phyloP scores from a whole-genome alignment of 2,113 vertebrate genomes.

The Poeciliopsis prolifica region DNA sequence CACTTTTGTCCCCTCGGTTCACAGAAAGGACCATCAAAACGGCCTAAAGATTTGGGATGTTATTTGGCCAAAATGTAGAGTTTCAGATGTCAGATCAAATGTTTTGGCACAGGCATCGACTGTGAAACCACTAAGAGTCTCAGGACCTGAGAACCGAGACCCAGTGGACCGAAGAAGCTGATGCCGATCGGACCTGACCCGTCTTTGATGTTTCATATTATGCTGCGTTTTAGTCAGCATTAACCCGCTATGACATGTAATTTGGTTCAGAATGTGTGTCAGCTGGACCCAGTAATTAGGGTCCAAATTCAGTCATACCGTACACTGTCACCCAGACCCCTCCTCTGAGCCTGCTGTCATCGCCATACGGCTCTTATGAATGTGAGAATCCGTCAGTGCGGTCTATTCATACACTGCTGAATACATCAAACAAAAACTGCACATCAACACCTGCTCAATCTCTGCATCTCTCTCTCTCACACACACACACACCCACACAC shows the following conservation, averaged over 20 bases:
- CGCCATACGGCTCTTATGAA: slow-evolving; percentile 15
- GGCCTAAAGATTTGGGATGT: too few relatives aligned
- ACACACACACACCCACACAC: slow-evolving; percentile 10
- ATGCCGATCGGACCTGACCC: not conserved
- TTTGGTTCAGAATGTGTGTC: slow-evolving; percentile 13
- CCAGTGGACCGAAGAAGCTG: not conserved
- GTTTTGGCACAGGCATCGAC: not conserved
- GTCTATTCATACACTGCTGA: slow-evolving; percentile 60
- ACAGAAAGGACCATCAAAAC: not conserved
- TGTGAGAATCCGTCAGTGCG: slow-evolving; percentile 44
- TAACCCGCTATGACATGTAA: not conserved
- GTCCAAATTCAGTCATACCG: slow-evolving; percentile 29
- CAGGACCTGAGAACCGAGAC: not conserved
- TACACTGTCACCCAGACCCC: not conserved
- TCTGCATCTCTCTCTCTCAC: slow-evolving; percentile 28
- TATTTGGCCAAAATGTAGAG: too few relatives aligned
- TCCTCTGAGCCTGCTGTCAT: slow-evolving; percentile 25
- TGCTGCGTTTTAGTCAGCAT: not conserved
- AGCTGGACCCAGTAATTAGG: slow-evolving; percentile 3
- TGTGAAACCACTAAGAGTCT: not conserved
- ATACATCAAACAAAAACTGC: slow-evolving; percentile 29
- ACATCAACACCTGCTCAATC: slow-evolving; percentile 48
- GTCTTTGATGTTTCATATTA: not conserved
- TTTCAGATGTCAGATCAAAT: not conserved
- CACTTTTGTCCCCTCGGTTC: not conserved